Evolutionary conservation across 2,797 vertebrate genomes (phyloP), one percentile per base, ranked within the genome.

Genomic region (Sitta carolinensis): DNA sequence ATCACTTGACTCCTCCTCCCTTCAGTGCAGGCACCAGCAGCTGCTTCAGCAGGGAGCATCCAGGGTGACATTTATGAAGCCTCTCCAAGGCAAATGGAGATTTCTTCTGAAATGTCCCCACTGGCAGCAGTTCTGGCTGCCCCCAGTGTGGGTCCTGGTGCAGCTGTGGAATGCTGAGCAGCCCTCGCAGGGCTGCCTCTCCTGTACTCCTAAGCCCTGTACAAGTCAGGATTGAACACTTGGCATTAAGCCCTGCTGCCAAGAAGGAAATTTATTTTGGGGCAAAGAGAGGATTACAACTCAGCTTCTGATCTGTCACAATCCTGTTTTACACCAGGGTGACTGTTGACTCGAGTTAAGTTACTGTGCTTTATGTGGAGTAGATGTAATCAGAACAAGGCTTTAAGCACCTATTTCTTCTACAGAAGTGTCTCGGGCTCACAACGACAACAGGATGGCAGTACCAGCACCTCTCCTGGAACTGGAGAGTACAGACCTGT

Each of bases 211-310:
- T 70, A 10, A 80, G 82, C 89, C 0, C 0, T 1, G 4, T 1
- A 2, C 0, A 0, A 57, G 66, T 6, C 50, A 73, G 79, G 63
- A 82, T 17, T 70, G 81, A 88, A 48, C 61, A 10, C 7, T 64
- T 90, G 76, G 32, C 5, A 1, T n/a, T 93, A 94, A 93, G 86
- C 74, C 36, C 48, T 87, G 77, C 74, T 94, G 77, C 80, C 61
- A 50, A 77, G 82, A 85, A 72, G 58, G 63, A 94, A 61, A 93
- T 63, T 38, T 92, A 69, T 67, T 86, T 68, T 73, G 67, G 94
- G 93, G 68, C 95, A 94, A 84, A 11, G 68, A 91, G 86, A 93
- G 82, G 91, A 94, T 94, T 94, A 94, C 90, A 96, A 62, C 30
- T 61, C 43, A 40, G 90, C 70, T 87, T 94, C 88, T 93, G 90